Conservation (phyloP, 2,888 invertebrate species). For the Torymus texanus region DNA sequence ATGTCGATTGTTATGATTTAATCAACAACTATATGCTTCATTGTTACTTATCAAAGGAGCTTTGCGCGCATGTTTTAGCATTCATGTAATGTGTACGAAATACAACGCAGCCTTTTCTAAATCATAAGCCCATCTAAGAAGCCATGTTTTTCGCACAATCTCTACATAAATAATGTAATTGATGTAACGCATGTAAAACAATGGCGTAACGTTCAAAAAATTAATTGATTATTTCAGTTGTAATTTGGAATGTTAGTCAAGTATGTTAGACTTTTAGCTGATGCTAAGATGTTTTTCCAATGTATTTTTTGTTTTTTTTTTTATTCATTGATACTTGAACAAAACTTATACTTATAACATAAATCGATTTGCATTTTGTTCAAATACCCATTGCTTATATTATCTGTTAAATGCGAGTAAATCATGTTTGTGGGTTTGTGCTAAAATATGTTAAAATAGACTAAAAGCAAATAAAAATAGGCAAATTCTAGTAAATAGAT, state of each 20-base stretch:
- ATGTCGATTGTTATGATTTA: too few relatives aligned
- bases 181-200: constrained; percentile 17
- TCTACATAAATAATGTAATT: constrained; percentile 3
- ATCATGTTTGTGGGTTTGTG: constrained; percentile 15
- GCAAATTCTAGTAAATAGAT: constrained; percentile 25
- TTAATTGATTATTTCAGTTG: too few relatives aligned
- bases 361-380: neutral
- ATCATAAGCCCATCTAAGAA: constrained; percentile 31
- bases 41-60: constrained; percentile 13
- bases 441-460: constrained; percentile 8
- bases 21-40: neutral
- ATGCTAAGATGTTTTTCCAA: too few relatives aligned
- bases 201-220: neutral
- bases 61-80: constrained; percentile 39
- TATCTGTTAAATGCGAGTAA: constrained; percentile 6
- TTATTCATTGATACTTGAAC: too few relatives aligned
- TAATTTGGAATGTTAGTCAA: too few relatives aligned
- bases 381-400: neutral
- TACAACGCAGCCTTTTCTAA: neutral
- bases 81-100: neutral
- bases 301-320: too few relatives aligned
- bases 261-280: too few relatives aligned
- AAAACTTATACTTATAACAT: too few relatives aligned
- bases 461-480: constrained; percentile 36
- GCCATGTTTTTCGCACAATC: constrained; percentile 34